Conservation (phyloP, 2,113 vertebrate species). For the Sapajus apella region DNA sequence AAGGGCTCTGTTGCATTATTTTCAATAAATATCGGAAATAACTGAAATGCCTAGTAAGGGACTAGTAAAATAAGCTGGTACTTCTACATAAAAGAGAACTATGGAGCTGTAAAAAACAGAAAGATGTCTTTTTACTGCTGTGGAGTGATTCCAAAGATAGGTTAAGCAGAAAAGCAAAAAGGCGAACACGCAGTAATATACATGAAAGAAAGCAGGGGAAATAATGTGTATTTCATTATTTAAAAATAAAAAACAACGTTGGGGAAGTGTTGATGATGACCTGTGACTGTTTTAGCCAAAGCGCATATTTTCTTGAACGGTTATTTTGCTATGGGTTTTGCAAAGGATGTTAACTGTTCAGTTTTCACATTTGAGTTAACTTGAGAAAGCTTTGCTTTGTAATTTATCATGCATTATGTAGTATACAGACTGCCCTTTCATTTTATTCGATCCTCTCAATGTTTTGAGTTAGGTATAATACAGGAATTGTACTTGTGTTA, state of each 20-base stretch:
- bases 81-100: background rate
- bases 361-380: background rate
- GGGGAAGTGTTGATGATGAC: too few species aligned
- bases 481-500: background rate
- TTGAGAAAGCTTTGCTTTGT: conserved; percentile 10
- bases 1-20: too few species aligned
- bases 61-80: background rate
- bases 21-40: background rate
- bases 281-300: background rate
- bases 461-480: background rate
- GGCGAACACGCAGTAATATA: background rate
- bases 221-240: background rate
- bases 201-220: background rate
- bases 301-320: background rate
- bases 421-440: background rate
- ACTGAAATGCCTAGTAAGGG: background rate
- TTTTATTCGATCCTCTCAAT: background rate
- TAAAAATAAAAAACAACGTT: background rate
- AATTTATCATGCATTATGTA: background rate
- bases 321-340: background rate
- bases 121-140: background rate
- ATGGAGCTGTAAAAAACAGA: background rate
- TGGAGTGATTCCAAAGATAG: background rate
- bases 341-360: background rate
- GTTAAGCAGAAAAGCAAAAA: background rate